Evolutionary conservation across 2,888 invertebrate species (phyloP).

Genomic region (Atrina japonica): DNA sequence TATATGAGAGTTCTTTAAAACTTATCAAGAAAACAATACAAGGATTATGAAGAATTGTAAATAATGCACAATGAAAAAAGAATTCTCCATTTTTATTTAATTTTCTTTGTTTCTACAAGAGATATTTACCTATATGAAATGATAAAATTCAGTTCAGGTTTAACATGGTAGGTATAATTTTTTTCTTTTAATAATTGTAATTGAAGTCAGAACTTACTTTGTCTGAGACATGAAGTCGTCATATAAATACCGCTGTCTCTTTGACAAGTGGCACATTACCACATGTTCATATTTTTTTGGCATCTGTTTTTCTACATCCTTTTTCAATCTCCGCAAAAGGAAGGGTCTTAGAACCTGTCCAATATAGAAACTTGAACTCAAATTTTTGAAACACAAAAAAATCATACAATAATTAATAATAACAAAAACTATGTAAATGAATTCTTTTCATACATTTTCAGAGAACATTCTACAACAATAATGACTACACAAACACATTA

Average conservation of each 20-base stretch:
- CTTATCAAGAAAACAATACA: not conserved
- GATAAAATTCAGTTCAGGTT: too few relatives aligned
- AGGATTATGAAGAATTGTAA: not conserved
- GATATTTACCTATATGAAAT: too few relatives aligned
- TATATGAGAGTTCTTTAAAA: too few relatives aligned
- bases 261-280: conserved; percentile 86
- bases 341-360: conserved; percentile 94
- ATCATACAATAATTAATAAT: not conserved
- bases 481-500: too few relatives aligned
- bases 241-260: conserved; percentile 97
- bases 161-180: too few relatives aligned
- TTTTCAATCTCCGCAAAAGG: conserved; percentile 96
- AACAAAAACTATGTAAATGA: not conserved
- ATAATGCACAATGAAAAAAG: too few relatives aligned
- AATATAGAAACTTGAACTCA: not conserved
- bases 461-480: not conserved
- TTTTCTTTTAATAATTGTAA: too few relatives aligned
- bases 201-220: too few relatives aligned
- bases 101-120: too few relatives aligned
- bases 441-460: not conserved
- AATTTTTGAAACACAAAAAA: not conserved
- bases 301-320: conserved; percentile 98
- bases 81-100: too few relatives aligned
- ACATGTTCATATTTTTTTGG: conserved; percentile 89
- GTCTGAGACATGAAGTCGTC: conserved; percentile 99